These are phyloP conservation scores for Archivesica marissinica DNA, from an alignment of 1,140 invertebrate genomes.

Conservation along the genomic window DNA sequence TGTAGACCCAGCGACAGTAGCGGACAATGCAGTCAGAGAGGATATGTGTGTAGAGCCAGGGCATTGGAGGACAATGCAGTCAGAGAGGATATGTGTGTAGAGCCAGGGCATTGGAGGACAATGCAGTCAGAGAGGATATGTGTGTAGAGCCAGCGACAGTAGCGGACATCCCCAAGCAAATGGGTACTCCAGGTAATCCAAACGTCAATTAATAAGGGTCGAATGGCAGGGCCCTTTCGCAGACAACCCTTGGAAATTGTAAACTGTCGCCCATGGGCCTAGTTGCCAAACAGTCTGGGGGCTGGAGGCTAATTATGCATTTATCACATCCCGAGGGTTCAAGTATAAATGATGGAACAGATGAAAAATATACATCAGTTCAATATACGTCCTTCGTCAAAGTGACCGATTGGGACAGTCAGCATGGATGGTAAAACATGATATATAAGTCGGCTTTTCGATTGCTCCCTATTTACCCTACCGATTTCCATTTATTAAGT, in stretches of 20 bases:
- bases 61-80: no score
- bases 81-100: no score
- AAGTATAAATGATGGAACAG: constrained; percentile 22
- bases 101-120: no score
- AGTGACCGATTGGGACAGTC: constrained; percentile 1
- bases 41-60: no score
- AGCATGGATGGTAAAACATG: constrained; percentile 26
- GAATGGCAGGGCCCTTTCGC: background rate
- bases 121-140: no score
- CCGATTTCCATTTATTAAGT: background rate
- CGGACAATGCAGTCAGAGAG: no score
- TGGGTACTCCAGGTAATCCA: no score
- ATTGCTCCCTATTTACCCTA: background rate
- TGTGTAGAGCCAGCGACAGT: no score
- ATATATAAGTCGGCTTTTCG: constrained; percentile 59
- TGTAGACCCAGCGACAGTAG: no score
- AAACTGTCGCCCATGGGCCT: background rate
- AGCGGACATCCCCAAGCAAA: no score
- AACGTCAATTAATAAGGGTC: no score
- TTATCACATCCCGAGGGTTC: constrained; percentile 1
- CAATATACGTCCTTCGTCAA: constrained; percentile 39
- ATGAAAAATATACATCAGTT: constrained; percentile 4
- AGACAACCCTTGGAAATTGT: background rate
- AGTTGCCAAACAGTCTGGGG: background rate
- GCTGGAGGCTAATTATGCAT: constrained; percentile 12